phyloP scores from a whole-genome alignment of 2,888 invertebrate species.

The Drepanosiphum platanoidis region DNA sequence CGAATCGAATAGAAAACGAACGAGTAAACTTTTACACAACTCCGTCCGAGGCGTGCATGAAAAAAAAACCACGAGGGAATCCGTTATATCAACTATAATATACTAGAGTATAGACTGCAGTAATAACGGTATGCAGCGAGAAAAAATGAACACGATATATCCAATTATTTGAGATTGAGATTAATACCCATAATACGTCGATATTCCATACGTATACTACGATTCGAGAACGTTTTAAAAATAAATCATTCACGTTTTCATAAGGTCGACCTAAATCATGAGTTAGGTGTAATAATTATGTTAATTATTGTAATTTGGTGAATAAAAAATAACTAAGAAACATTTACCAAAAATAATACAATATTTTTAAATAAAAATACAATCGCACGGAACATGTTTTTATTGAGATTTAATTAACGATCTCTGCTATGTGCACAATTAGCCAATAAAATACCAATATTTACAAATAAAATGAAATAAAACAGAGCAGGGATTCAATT shows the following conservation, averaged over 20 bases:
- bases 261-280: neutral
- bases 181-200: neutral
- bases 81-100: slow-evolving; percentile 21
- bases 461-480: too few species aligned
- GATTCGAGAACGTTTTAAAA: neutral
- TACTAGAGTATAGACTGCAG: slow-evolving; percentile 15
- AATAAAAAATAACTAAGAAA: too few species aligned
- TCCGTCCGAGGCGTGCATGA: neutral
- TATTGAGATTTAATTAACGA: too few species aligned
- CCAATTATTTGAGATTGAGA: neutral
- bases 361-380: neutral
- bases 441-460: too few species aligned
- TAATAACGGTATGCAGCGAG: slow-evolving; percentile 27
- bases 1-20: neutral
- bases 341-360: neutral
- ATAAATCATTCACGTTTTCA: neutral
- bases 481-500: too few species aligned
- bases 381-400: neutral
- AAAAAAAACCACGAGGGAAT: slow-evolving; percentile 7
- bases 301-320: neutral
- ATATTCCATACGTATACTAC: neutral
- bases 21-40: neutral
- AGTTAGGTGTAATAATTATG: neutral
- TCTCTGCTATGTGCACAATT: too few species aligned
- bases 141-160: neutral